Conservation (phyloP, 2,888 invertebrate species). For the Cerastoderma edule region DNA sequence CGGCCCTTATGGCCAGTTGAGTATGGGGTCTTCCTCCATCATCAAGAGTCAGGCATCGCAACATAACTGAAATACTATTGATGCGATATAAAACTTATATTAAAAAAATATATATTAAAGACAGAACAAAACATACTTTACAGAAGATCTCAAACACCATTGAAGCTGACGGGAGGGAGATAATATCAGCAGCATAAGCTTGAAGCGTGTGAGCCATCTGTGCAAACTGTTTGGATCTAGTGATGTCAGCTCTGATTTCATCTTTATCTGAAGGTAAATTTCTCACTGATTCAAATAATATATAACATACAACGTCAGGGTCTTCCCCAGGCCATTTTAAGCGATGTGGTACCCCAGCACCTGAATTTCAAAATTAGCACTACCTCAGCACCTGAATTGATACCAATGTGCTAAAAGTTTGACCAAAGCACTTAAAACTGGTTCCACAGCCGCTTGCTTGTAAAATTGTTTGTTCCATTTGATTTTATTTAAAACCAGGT, state of each 20-base stretch:
- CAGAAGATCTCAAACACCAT: conserved; percentile 94
- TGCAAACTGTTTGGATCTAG: conserved; percentile 91
- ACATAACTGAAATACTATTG: neutral
- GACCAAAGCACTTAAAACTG: no score
- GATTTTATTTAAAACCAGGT: no score
- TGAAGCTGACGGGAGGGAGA: conserved; percentile 89
- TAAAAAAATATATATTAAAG: neutral
- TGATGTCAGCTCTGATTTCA: conserved; percentile 90
- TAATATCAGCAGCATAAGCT: conserved; percentile 88
- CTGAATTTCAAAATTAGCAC: no score
- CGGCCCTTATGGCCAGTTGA: neutral
- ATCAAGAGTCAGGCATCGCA: neutral
- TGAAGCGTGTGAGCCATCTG: conserved; percentile 89
- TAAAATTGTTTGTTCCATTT: no score
- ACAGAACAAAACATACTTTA: conserved; percentile 86
- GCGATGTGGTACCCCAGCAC: no score
- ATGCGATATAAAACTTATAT: neutral
- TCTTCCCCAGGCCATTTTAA: no score
- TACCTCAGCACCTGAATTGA: no score
- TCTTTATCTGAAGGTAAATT: conserved; percentile 89
- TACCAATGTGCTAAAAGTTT: no score
- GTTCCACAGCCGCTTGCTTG: no score
- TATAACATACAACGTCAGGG: no score
- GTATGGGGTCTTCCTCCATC: neutral
- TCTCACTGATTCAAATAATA: neutral